Evolutionary conservation across 2,113 vertebrate species (phyloP).

Genomic region (Oxygymnocypris stewartii): DNA sequence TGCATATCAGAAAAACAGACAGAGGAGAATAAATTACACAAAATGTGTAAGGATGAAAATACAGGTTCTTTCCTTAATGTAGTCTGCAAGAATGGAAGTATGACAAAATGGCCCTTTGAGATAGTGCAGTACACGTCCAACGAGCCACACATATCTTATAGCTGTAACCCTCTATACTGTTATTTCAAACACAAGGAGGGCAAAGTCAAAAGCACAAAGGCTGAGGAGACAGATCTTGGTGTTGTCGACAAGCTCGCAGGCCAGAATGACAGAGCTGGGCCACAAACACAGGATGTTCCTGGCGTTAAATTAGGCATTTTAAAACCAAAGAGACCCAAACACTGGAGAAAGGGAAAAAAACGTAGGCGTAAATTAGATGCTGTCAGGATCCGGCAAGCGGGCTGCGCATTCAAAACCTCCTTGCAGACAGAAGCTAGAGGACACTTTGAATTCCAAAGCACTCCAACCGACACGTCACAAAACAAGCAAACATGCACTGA

Average conservation of each 20-base stretch:
- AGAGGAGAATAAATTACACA: neutral
- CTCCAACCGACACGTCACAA: constrained; percentile 62
- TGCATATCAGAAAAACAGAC: constrained; percentile 14
- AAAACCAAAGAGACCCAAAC: constrained; percentile 80
- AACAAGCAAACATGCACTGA: constrained; percentile 54
- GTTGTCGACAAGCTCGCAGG: constrained; percentile 60
- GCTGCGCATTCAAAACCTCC: constrained; percentile 59
- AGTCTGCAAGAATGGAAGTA: constrained; percentile 83
- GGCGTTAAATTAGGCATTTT: constrained; percentile 71
- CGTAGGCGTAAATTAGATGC: constrained; percentile 77
- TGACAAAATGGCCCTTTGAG: constrained; percentile 88
- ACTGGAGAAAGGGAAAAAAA: constrained; percentile 59
- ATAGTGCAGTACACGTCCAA: constrained; percentile 88
- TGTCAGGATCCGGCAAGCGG: constrained; percentile 68
- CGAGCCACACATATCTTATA: constrained; percentile 89
- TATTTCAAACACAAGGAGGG: constrained; percentile 58
- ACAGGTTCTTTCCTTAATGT: constrained; percentile 79
- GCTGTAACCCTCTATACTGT: constrained; percentile 86
- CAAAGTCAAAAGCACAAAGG: constrained; percentile 47
- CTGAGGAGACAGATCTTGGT: constrained; percentile 57
- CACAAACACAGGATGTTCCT: constrained; percentile 71
- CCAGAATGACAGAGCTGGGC: constrained; percentile 64
- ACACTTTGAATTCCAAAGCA: constrained; percentile 70
- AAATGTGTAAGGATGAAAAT: constrained; percentile 7
- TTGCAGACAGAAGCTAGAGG: constrained; percentile 67